phyloP scores from a whole-genome alignment of 1,140 invertebrate genomes.

The Anoplolepis gracilipes region DNA sequence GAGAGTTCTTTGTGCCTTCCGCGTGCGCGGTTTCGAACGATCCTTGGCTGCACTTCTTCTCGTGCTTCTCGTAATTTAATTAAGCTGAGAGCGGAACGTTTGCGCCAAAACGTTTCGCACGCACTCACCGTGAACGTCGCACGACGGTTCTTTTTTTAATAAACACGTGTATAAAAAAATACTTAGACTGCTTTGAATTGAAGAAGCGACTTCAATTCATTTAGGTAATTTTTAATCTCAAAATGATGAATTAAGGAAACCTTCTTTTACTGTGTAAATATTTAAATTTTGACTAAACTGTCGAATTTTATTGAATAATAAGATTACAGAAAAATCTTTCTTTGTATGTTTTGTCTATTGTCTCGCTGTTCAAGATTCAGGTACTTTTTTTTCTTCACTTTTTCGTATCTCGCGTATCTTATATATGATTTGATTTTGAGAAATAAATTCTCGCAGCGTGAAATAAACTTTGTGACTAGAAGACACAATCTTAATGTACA shows the following conservation, averaged over 20 bases:
- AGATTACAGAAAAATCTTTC: background rate
- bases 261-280: too few species aligned
- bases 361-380: background rate
- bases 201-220: background rate
- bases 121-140: slow-evolving; percentile 8
- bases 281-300: background rate
- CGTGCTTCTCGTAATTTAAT: slow-evolving; percentile 66
- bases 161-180: background rate
- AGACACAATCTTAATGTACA: background rate
- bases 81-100: slow-evolving; percentile 56
- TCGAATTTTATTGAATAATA: background rate
- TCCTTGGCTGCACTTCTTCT: slow-evolving; percentile 39
- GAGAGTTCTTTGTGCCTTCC: slow-evolving; percentile 57
- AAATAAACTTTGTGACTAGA: background rate
- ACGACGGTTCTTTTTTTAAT: background rate
- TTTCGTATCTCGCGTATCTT: too few species aligned
- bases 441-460: too few species aligned
- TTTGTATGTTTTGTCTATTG: background rate
- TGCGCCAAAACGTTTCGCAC: slow-evolving; percentile 22
- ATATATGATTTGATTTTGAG: background rate
- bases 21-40: slow-evolving; percentile 5
- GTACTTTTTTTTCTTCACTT: background rate
- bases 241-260: too few species aligned
- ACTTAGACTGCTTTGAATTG: background rate
- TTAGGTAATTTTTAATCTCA: background rate